These are phyloP conservation scores for Actinemys pallida DNA, from an alignment of 2,113 vertebrate species.

Conservation along the genomic window DNA sequence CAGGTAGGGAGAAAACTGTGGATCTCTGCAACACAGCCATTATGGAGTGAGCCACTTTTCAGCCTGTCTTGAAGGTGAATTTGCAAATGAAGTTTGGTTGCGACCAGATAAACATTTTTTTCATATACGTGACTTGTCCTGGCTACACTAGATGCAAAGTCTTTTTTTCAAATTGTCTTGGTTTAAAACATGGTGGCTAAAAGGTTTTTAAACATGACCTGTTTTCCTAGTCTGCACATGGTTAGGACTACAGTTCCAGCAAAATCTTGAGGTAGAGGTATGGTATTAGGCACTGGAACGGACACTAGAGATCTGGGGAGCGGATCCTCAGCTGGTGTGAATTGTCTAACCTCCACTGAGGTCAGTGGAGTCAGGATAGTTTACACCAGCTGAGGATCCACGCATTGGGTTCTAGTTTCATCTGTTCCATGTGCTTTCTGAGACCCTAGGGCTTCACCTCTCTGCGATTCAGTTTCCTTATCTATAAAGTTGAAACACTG, in stretches of 20 bases:
- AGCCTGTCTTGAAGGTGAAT: background rate
- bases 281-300: background rate
- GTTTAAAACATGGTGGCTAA: background rate
- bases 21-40: background rate
- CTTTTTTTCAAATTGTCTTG: accelerated
- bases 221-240: background rate
- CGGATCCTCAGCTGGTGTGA: background rate
- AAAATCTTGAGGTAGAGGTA: background rate
- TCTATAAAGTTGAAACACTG: background rate
- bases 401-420: background rate
- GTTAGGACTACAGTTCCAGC: background rate
- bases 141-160: background rate
- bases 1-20: background rate
- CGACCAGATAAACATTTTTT: background rate
- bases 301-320: background rate
- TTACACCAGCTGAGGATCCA: background rate
- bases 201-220: background rate
- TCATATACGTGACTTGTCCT: background rate
- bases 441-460: background rate
- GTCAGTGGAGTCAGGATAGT: background rate
- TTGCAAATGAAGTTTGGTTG: background rate
- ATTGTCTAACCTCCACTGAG: background rate
- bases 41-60: background rate
- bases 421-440: background rate
- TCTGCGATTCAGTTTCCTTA: background rate